Base-by-base conservation (phyloP, 2,113 vertebrate species). In the Alces alces region DNA sequence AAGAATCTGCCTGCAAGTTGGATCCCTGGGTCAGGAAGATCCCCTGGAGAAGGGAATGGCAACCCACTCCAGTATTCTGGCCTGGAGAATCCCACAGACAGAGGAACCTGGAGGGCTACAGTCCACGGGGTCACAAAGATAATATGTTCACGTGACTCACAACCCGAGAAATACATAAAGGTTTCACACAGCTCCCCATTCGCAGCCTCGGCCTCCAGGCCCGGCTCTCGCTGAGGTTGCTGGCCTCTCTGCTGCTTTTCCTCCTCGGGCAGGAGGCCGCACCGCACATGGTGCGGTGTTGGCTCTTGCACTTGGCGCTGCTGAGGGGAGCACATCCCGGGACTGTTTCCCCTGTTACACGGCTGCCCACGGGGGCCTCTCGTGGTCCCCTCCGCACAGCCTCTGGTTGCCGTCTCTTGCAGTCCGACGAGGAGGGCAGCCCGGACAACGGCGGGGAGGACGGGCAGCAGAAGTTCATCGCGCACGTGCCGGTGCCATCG, bases 401-500 rank as follows among this genome's bases (percentile, higher is more conserved):
- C 36, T 36, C 12, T 47, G 55, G 30, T 25, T 54, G 52, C 43
- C 86, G 43, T 97, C 15, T 88, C 58, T 96, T 98, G 97, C 43
- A 99, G 98, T 99, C 99, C 5, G 99, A 99, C 57, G 99, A 99
- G 39, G 99, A 99, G 80, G 97, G 96, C 58, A 93, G 94, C 95
- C 99, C 98, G 54, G 99, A 99, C 92, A 98, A 95, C 87, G 99
- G 99, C 73, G 99, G 98, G 55, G 99, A 99, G 79, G 99, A 99
- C 0, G 99, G 99, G 7, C 99, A 99, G 66, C 99, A 99, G 93
- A 98, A 99, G 80, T 99, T 99, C 95, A 99, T 99, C 19, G 99
- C 99, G 25, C 99, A 99, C 4, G 99, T 99, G 4, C 99, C 99
- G 0, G 99, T 99, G 60, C 99, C 99, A 0, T 99, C 99, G 2